These are phyloP conservation scores for Meles meles DNA, from an alignment of 2,113 vertebrate genomes.

Conservation along the genomic window DNA sequence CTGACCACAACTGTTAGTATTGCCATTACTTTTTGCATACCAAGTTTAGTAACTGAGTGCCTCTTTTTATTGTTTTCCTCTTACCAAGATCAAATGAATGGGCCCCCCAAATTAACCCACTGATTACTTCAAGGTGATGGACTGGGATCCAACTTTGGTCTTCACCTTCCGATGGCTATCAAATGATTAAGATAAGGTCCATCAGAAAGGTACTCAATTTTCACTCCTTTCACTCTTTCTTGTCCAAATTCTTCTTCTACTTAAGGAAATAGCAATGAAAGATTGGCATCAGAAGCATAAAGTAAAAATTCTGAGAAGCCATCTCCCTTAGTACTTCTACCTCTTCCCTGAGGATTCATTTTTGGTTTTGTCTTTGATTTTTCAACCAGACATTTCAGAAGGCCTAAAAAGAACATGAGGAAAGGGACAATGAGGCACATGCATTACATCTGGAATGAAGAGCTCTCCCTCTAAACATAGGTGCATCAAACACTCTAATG, in stretches of 20 bases:
- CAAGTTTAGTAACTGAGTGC: neutral
- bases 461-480: neutral
- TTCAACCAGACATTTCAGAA: slow-evolving; percentile 15
- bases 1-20: neutral
- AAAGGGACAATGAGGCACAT: neutral
- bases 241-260: neutral
- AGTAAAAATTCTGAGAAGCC: neutral
- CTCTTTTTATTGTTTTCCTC: neutral
- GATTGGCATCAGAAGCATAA: neutral
- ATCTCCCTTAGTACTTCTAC: neutral
- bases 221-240: neutral
- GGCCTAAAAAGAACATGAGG: neutral
- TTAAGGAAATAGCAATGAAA: neutral
- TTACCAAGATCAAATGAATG: neutral
- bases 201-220: neutral
- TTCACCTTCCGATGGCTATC: neutral
- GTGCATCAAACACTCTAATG: neutral
- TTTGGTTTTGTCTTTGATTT: neutral
- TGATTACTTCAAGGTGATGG: neutral
- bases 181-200: neutral
- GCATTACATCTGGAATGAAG: neutral
- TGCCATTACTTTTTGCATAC: neutral
- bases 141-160: neutral
- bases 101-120: neutral
- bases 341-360: neutral